Conservation (phyloP, 2,113 vertebrate species). For the Tor tambroides region DNA sequence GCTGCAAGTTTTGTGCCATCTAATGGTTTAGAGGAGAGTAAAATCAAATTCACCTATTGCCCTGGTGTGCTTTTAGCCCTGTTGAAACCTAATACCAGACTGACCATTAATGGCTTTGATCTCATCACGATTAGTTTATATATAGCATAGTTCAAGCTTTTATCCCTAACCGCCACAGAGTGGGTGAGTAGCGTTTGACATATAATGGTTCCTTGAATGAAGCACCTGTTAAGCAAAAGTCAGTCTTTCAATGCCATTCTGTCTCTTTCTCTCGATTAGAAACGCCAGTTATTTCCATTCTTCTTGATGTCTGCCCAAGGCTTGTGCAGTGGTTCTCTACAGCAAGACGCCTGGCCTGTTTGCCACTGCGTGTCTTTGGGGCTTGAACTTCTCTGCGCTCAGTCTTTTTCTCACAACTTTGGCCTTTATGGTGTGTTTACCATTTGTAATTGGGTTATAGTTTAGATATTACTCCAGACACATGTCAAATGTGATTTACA, state of each 20-base stretch:
- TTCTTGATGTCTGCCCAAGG: conserved; percentile 77
- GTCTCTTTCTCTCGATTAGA: conserved; percentile 63
- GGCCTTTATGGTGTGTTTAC: conserved; percentile 79
- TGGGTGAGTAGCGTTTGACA: background rate
- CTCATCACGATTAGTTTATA: background rate
- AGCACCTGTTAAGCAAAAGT: background rate
- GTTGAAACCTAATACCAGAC: background rate
- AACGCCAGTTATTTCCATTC: conserved; percentile 79
- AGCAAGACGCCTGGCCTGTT: conserved; percentile 75
- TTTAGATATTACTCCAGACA: background rate
- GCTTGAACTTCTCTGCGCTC: conserved; percentile 83
- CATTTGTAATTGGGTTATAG: background rate
- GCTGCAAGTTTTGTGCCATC: background rate
- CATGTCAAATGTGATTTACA: background rate
- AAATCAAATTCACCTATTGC: background rate
- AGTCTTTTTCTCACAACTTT: conserved; percentile 82
- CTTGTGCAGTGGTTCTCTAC: conserved; percentile 75
- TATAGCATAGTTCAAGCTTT: background rate
- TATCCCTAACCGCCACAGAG: background rate
- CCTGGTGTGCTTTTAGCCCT: background rate
- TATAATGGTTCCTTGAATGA: background rate
- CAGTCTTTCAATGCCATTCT: conserved; percentile 14
- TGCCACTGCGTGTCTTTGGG: conserved; percentile 74
- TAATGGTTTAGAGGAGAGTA: background rate
- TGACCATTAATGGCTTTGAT: background rate